Base-by-base conservation (phyloP, 2,888 invertebrate species). In the Plusia festucae region DNA sequence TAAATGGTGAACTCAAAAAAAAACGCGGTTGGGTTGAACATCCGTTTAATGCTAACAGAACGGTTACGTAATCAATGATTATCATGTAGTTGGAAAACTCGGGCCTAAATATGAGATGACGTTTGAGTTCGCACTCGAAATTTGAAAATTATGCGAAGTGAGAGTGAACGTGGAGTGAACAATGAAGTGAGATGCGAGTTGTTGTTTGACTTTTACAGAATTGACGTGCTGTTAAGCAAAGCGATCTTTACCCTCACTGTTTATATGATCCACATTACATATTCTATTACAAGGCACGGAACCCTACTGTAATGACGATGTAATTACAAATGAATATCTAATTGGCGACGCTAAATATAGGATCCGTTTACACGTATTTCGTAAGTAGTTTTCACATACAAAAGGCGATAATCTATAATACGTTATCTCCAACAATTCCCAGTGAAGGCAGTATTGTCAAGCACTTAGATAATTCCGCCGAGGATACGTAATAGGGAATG, bases 251-350 rank as follows among this genome's bases (percentile, higher is more conserved):
- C 63, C 52, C 30, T 22, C 46, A 62, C 53, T 52, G 49, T 58
- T 60, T 46, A 60, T 13, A 63, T 11, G 62, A 51, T 58, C 51
- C 27, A 58, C 63, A 64, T 76, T 70, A 65, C 16, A 60, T 65
- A 78, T 73, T 78, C 78, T 67, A 62, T 63, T 58, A 66, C n/a
- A 55, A 51, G 54, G 46, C 51, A 66, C 62, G 63, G 67, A 64
- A 64, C 77, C 63, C 32, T 27, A 32, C 46, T 18, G 30, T 68
- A 59, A 52, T 68, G 67, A 60, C 53, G 9, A 11, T 58, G 30
- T 65, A 60, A 65, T 72, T 62, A 60, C 58, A 32, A 53, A 71
- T 71, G 18, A 76, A 76, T 72, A 57, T 54, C 32, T 75, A 75
- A 76, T 70, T 62, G 56, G 66, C 57, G 65, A 66, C 34, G 24